Conservation (phyloP, 2,113 vertebrate species). For the Halichoerus grypus region DNA sequence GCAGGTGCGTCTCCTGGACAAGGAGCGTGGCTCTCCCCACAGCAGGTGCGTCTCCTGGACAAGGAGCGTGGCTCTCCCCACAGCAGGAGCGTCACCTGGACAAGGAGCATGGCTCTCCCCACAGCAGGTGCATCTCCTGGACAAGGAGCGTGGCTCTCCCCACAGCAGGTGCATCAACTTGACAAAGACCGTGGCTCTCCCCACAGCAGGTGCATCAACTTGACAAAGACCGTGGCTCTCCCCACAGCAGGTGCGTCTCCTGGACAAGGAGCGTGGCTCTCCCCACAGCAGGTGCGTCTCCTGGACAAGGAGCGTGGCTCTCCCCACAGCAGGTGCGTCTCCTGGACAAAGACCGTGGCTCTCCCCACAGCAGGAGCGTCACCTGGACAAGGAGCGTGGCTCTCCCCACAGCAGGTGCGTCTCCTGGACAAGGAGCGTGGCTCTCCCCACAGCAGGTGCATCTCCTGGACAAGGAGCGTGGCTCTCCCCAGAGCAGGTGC, state of each 20-base stretch:
- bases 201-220: too few species aligned
- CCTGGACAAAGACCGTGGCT: neutral
- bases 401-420: neutral
- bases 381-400: neutral
- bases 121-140: too few species aligned
- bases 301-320: neutral
- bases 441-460: neutral
- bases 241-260: too few species aligned
- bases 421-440: neutral
- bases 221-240: too few species aligned
- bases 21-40: too few species aligned
- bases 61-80: neutral
- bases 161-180: neutral
- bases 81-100: too few species aligned
- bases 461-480: too few species aligned
- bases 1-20: too few species aligned
- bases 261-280: too few species aligned
- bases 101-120: neutral
- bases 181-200: neutral
- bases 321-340: too few species aligned
- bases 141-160: too few species aligned
- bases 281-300: neutral
- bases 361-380: neutral
- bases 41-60: neutral
- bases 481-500: too few species aligned